Conservation (phyloP, 2,113 vertebrate genomes). For the Puma concolor region DNA sequence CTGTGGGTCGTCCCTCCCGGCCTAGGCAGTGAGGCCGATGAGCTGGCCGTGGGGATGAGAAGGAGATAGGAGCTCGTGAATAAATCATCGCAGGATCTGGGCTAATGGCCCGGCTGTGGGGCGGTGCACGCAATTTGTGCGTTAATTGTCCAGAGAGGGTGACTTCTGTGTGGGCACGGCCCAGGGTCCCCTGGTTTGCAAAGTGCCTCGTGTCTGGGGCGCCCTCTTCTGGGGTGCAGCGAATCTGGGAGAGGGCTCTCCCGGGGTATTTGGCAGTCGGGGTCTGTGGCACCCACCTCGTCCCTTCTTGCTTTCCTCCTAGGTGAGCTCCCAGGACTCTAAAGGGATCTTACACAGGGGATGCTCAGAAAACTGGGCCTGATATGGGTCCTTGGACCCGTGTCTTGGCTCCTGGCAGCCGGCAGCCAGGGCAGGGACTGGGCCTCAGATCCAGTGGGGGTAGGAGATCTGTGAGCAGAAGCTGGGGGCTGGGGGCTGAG, state of each 20-base stretch:
- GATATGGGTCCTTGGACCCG: background rate
- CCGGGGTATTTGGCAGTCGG: too few species aligned
- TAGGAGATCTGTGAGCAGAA: background rate
- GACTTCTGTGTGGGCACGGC: background rate
- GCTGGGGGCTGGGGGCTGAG: background rate
- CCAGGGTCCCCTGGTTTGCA: background rate
- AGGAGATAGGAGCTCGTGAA: conserved; percentile 49
- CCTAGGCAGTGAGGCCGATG: conserved; percentile 20
- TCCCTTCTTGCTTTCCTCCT: background rate
- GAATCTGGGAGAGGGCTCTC: background rate
- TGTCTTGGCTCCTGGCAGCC: background rate
- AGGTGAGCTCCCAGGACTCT: background rate
- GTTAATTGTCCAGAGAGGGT: conserved; percentile 43
- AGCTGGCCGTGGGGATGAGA: background rate
- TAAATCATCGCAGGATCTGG: conserved; percentile 51
- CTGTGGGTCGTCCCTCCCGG: background rate
- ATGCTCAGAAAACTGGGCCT: background rate
- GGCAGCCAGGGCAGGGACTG: background rate
- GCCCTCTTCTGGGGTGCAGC: background rate
- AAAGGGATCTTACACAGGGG: background rate
- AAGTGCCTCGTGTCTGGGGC: background rate
- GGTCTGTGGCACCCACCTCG: background rate
- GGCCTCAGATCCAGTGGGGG: background rate
- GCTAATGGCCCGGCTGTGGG: conserved; percentile 47
- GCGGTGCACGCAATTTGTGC: conserved; percentile 1